phyloP scores from a whole-genome alignment of 2,888 invertebrate species.

The Lycocerus yunnanus region DNA sequence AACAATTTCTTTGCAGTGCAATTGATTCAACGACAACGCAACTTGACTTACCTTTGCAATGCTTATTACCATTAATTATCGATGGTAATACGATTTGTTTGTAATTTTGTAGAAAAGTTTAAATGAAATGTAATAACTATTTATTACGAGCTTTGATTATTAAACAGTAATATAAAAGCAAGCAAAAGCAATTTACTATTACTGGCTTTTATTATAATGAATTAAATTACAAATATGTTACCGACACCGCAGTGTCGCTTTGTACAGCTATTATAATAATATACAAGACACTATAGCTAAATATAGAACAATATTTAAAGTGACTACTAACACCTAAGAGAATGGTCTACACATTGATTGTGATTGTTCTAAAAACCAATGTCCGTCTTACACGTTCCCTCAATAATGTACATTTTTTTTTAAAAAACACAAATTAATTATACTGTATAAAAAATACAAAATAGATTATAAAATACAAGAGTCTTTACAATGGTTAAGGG shows the following conservation, averaged over 20 bases:
- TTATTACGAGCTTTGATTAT: neutral
- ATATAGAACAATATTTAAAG: conserved; percentile 36
- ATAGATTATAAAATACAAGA: conserved; percentile 34
- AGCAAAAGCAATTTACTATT: conserved; percentile 28
- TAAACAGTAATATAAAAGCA: neutral
- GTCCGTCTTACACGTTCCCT: conserved; percentile 25
- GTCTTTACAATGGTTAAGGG: conserved; percentile 31
- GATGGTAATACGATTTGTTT: neutral
- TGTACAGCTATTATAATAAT: conserved; percentile 43
- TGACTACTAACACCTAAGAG: conserved; percentile 30
- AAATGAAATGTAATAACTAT: neutral
- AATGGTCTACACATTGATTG: conserved; percentile 44
- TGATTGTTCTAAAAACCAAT: conserved; percentile 35
- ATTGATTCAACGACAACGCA: too few relatives aligned
- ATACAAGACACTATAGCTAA: conserved; percentile 40
- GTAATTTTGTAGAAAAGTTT: neutral
- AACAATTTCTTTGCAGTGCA: too few relatives aligned
- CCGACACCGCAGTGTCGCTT: conserved; percentile 40
- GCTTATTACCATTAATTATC: neutral
- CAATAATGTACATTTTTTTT: conserved; percentile 29
- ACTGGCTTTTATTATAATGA: conserved; percentile 43
- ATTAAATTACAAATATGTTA: conserved; percentile 46
- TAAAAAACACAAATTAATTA: conserved; percentile 30
- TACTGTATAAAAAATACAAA: conserved; percentile 39
- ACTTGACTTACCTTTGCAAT: neutral